These are phyloP conservation scores for Numenius arquata DNA, from an alignment of 2,113 vertebrate genomes.

Conservation along the genomic window DNA sequence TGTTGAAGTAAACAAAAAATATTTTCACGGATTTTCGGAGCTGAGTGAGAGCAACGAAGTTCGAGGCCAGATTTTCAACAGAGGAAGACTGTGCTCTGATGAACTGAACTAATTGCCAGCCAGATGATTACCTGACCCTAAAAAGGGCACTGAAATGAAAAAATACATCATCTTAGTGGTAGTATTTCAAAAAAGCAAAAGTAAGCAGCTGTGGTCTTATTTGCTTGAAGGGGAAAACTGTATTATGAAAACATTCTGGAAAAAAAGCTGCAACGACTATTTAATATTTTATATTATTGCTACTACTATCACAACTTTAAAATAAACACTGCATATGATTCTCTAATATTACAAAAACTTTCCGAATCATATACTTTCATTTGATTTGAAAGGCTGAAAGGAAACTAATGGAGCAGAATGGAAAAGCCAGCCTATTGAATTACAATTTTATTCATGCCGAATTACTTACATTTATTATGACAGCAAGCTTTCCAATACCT, in stretches of 20 bases:
- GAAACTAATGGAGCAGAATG: slow-evolving; percentile 19
- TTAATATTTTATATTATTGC: not conserved
- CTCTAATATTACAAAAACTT: not conserved
- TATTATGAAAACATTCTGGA: not conserved
- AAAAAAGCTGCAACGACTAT: not conserved
- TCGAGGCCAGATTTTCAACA: rapidly evolving
- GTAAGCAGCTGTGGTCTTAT: not conserved
- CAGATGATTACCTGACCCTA: not conserved
- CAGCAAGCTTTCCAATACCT: slow-evolving; percentile 93
- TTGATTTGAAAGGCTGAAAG: not conserved
- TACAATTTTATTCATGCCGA: not conserved
- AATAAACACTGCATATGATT: not conserved
- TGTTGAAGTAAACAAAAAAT: not conserved
- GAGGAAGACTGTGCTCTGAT: not conserved
- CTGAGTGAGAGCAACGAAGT: not conserved
- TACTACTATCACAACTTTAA: not conserved
- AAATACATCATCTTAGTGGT: not conserved
- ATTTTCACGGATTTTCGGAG: not conserved
- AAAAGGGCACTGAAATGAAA: not conserved
- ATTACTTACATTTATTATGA: slow-evolving; percentile 95
- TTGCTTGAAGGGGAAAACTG: not conserved
- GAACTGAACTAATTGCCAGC: not conserved
- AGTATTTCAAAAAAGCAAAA: not conserved
- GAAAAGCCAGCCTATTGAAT: not conserved
- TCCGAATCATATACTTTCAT: not conserved